A percentile compares a stretch with the other conserved stretches of the same genome.
phyloP scores from a whole-genome alignment of 1,140 invertebrate genomes.

The Lepidurus packardi region DNA sequence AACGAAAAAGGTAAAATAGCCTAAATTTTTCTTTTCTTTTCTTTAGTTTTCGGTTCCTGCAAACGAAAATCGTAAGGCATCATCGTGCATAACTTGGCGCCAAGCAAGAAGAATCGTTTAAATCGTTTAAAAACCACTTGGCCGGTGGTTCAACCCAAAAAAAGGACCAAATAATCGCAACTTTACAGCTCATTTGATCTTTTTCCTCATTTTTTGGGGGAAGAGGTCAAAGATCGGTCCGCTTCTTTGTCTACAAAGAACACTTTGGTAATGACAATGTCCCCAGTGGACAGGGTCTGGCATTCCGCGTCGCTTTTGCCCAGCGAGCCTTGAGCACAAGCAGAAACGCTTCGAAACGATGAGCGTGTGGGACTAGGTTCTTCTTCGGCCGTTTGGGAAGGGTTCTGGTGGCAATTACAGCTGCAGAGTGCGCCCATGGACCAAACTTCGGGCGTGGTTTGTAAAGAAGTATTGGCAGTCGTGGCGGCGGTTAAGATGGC shows the following conservation, averaged over 20 bases:
- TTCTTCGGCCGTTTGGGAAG: not conserved
- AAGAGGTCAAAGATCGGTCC: conserved; percentile 36
- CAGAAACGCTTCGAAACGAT: not conserved
- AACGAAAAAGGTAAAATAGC: not conserved
- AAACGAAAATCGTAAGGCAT: conserved; percentile 6
- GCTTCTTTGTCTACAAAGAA: conserved; percentile 57
- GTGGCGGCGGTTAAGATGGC: conserved; percentile 68
- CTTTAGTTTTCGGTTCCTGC: not conserved
- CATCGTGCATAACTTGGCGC: not conserved
- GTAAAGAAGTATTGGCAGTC: conserved; percentile 24
- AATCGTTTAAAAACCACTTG: not conserved
- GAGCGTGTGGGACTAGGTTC: conserved; percentile 12
- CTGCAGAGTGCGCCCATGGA: conserved; percentile 32
- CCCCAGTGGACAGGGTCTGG: conserved; percentile 85
- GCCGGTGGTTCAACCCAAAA: not conserved
- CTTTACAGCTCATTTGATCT: conserved; percentile 13
- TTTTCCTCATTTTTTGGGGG: conserved; percentile 34
- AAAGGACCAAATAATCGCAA: conserved; percentile 3
- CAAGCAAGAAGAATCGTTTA: not conserved
- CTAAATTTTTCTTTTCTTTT: not conserved
- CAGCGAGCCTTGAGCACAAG: conserved; percentile 25
- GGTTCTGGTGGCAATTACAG: conserved; percentile 41
- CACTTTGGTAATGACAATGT: conserved; percentile 86
- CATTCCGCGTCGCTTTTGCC: conserved; percentile 51
- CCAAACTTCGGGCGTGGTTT: conserved; percentile 31